Percentiles rank a stretch among this genome's conserved stretches.
phyloP scores from a whole-genome alignment of 1,140 invertebrate genomes.

The Antheraea pernyi region DNA sequence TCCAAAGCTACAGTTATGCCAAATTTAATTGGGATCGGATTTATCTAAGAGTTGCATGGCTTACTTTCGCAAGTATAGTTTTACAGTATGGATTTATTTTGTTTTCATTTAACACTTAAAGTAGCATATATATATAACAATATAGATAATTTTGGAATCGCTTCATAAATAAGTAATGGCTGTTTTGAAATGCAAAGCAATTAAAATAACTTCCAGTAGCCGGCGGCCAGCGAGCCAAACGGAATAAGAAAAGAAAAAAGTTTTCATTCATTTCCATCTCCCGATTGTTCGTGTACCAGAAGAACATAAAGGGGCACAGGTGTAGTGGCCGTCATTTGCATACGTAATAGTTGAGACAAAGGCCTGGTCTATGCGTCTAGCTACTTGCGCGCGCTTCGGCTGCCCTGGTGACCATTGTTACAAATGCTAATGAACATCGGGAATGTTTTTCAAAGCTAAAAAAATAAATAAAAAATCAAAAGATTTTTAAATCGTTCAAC shows the following conservation, averaged over 20 bases:
- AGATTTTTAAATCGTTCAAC: not conserved
- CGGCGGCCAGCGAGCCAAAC: not conserved
- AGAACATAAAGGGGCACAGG: constrained; percentile 11
- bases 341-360: constrained; percentile 17
- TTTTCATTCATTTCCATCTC: constrained; percentile 3
- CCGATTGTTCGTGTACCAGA: constrained; percentile 10
- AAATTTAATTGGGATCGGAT: too few relatives aligned
- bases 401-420: constrained; percentile 14
- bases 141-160: not conserved
- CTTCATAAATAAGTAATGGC: constrained; percentile 3
- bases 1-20: too few relatives aligned
- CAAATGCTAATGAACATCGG: constrained; percentile 12
- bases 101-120: constrained; percentile 1
- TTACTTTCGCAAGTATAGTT: too few relatives aligned
- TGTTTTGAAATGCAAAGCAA: constrained; percentile 3
- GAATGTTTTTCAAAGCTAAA: constrained; percentile 5
- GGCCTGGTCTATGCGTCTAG: constrained; percentile 7
- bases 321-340: constrained; percentile 14
- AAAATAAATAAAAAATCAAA: not conserved
- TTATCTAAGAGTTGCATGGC: too few relatives aligned
- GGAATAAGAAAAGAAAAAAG: not conserved
- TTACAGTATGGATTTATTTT: too few relatives aligned
- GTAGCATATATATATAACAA: not conserved
- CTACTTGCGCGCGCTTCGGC: constrained; percentile 14
- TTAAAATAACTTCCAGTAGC: constrained; percentile 4